phyloP scores from a whole-genome alignment of 2,113 vertebrate species.

The Isurus oxyrinchus region DNA sequence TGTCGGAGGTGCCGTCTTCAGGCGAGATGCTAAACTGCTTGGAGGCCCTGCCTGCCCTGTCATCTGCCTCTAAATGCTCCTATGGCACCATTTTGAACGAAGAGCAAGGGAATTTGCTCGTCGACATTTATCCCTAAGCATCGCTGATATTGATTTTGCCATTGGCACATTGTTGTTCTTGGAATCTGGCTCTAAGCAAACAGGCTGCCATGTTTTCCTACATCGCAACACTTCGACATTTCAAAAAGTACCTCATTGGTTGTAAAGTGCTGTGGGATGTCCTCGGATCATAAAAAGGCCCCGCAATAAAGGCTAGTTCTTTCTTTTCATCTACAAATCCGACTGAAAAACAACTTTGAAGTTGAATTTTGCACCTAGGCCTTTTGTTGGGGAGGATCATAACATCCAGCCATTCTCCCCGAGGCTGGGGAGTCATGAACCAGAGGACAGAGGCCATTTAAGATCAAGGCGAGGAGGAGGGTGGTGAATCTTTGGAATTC shows the following conservation, averaged over 20 bases:
- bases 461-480: too few relatives aligned
- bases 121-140: neutral
- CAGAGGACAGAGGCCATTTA: too few relatives aligned
- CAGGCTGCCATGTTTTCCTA: neutral
- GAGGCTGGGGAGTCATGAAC: too few relatives aligned
- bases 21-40: too few relatives aligned
- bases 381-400: too few relatives aligned
- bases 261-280: neutral
- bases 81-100: neutral
- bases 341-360: neutral
- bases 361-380: too few relatives aligned
- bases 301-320: neutral
- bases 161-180: neutral
- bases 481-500: too few relatives aligned
- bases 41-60: neutral
- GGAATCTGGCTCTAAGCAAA: neutral
- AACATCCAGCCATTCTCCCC: too few relatives aligned
- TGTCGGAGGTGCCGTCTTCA: neutral
- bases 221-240: neutral
- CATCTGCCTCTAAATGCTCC: neutral
- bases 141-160: neutral
- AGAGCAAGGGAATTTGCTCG: neutral
- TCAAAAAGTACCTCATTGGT: neutral
- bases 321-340: neutral
- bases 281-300: neutral